These are phyloP conservation scores for Labia minor DNA, from an alignment of 2,888 invertebrate genomes.

Conservation along the genomic window DNA sequence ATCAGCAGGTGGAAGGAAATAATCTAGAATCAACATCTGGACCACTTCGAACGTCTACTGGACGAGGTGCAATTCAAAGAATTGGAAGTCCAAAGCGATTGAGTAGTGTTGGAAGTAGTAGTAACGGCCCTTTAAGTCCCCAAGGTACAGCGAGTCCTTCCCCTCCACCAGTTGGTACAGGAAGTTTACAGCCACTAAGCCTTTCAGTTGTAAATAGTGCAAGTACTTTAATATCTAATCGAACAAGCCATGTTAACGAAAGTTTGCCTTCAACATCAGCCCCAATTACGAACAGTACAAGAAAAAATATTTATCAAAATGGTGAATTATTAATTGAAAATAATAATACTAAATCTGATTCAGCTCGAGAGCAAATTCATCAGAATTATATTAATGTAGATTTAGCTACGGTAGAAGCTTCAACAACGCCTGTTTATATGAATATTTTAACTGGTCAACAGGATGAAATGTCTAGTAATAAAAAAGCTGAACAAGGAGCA, in stretches of 20 bases:
- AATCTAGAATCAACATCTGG: conserved; percentile 39
- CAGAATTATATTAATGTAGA: not conserved
- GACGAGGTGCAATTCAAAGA: conserved; percentile 26
- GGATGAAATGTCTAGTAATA: conserved; percentile 21
- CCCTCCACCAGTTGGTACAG: conserved; percentile 33
- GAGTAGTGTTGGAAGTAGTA: conserved; percentile 36
- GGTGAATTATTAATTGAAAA: not conserved
- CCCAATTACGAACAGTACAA: not conserved
- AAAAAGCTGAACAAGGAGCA: not conserved
- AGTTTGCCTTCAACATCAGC: not conserved
- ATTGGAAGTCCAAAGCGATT: conserved; percentile 34
- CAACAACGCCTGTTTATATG: conserved; percentile 33
- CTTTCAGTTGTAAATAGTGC: conserved; percentile 18
- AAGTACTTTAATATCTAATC: conserved; percentile 15
- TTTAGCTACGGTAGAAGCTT: not conserved
- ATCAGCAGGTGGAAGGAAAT: conserved; percentile 37
- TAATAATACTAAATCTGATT: not conserved
- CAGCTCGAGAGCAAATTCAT: not conserved
- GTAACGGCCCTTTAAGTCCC: conserved; percentile 38
- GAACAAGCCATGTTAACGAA: not conserved
- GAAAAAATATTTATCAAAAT: not conserved
- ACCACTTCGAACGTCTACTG: conserved; percentile 32
- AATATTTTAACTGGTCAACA: conserved; percentile 38
- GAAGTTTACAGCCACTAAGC: conserved; percentile 15
- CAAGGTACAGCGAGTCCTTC: conserved; percentile 36